phyloP scores from a whole-genome alignment of 2,113 vertebrate species.

The Xenopus laevis region DNA sequence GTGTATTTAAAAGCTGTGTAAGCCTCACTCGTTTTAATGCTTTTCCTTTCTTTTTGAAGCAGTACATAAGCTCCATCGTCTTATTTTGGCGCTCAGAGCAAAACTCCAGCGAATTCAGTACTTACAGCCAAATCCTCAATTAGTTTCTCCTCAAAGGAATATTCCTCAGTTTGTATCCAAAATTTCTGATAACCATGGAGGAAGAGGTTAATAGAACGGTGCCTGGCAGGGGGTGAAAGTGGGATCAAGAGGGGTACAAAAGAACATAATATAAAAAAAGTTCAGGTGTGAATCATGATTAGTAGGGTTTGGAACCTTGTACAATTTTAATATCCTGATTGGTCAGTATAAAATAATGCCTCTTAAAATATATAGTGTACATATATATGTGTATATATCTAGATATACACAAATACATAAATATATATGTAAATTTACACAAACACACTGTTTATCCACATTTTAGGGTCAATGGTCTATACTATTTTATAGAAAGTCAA shows the following conservation, averaged over 20 bases:
- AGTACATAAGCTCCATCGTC: constrained; percentile 28
- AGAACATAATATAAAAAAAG: constrained; percentile 59
- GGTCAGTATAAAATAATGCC: constrained; percentile 63
- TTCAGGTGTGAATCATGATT: constrained; percentile 74
- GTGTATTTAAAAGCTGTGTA: constrained; percentile 34
- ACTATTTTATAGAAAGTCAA: no score
- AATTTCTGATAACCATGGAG: constrained; percentile 98
- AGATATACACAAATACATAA: no score
- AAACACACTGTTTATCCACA: no score
- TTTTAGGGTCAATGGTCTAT: no score
- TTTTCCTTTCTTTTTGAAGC: constrained; percentile 10
- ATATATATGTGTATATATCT: no score
- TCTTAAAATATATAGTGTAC: no score
- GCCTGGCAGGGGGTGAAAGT: constrained; percentile 86
- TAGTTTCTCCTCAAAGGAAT: constrained; percentile 99
- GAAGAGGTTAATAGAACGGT: constrained; percentile 99
- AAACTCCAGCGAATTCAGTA: constrained; percentile 65
- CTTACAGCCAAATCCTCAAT: constrained; percentile 99
- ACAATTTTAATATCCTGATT: constrained; percentile 81
- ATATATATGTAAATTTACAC: no score
- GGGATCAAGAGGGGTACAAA: constrained; percentile 77
- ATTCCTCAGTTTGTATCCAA: constrained; percentile 99
- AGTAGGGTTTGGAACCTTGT: constrained; percentile 76
- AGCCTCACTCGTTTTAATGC: constrained; percentile 2
- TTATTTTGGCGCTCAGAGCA: constrained; percentile 19